phyloP scores from a whole-genome alignment of 1,140 invertebrate genomes.

The Psix sp. region DNA sequence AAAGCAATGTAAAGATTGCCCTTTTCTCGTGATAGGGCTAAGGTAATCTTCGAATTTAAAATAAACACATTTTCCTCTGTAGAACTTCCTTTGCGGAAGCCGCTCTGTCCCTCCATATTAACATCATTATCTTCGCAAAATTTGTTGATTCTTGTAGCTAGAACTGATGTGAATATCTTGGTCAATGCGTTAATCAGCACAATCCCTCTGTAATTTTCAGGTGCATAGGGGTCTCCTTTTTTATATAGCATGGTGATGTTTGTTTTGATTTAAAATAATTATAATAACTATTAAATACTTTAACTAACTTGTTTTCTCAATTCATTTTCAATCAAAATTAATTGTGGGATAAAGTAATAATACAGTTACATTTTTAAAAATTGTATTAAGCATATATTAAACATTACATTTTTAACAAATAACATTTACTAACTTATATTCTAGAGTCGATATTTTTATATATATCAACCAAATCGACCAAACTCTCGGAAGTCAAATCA shows the following conservation, averaged over 20 bases:
- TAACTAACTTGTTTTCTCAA: no score
- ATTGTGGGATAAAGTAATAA: no score
- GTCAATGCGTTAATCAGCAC: conserved; percentile 39
- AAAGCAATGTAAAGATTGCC: conserved; percentile 18
- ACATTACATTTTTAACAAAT: no score
- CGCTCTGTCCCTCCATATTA: conserved; percentile 8
- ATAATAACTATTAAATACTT: no score
- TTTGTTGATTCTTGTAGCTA: conserved; percentile 18
- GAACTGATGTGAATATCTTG: conserved; percentile 49
- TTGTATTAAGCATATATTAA: no score
- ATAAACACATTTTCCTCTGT: conserved; percentile 45
- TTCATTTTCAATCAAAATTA: no score
- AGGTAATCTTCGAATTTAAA: conserved; percentile 12
- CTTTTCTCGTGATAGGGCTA: conserved; percentile 3
- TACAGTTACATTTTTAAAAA: no score
- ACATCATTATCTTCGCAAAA: conserved; percentile 8
- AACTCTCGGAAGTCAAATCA: no score
- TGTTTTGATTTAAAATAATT: not conserved
- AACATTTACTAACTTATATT: no score
- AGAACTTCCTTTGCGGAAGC: not conserved
- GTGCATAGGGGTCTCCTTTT: conserved; percentile 38
- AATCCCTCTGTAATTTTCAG: conserved; percentile 51
- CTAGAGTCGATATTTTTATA: no score
- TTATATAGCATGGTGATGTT: conserved; percentile 39
- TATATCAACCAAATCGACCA: no score